Conservation (phyloP, 2,888 invertebrate genomes). For the Caradrina kadenii region DNA sequence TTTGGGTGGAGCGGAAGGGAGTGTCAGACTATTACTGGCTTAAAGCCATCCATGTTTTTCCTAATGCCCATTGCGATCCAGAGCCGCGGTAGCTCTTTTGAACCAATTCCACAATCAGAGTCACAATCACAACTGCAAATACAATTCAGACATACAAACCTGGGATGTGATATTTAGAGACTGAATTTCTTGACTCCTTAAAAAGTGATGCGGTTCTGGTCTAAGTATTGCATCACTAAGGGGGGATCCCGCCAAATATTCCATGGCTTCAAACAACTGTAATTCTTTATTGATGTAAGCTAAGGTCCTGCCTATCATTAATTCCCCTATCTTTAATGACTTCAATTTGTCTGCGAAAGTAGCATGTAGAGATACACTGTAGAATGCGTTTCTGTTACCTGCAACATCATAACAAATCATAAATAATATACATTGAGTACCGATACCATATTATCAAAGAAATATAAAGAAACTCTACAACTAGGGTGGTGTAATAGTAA, state of each 20-base stretch:
- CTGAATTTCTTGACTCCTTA: constrained; percentile 54
- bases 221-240: constrained; percentile 90
- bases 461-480: not conserved
- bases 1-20: too few relatives aligned
- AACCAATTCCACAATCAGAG: too few relatives aligned
- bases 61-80: too few relatives aligned
- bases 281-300: constrained; percentile 87
- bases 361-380: constrained; percentile 79
- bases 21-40: too few relatives aligned
- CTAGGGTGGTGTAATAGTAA: not conserved
- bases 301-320: constrained; percentile 74
- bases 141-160: constrained; percentile 68
- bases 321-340: constrained; percentile 75
- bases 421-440: not conserved
- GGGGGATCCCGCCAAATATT: constrained; percentile 90
- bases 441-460: not conserved
- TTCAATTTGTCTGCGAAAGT: constrained; percentile 82
- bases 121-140: too few relatives aligned
- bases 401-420: constrained; percentile 60
- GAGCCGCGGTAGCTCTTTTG: too few relatives aligned
- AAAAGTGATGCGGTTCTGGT: constrained; percentile 88
- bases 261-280: constrained; percentile 91
- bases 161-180: constrained; percentile 71
- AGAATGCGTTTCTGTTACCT: constrained; percentile 82
- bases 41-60: too few relatives aligned